Base-by-base conservation (phyloP, 2,888 invertebrate species). In the Oscheius sp. region DNA sequence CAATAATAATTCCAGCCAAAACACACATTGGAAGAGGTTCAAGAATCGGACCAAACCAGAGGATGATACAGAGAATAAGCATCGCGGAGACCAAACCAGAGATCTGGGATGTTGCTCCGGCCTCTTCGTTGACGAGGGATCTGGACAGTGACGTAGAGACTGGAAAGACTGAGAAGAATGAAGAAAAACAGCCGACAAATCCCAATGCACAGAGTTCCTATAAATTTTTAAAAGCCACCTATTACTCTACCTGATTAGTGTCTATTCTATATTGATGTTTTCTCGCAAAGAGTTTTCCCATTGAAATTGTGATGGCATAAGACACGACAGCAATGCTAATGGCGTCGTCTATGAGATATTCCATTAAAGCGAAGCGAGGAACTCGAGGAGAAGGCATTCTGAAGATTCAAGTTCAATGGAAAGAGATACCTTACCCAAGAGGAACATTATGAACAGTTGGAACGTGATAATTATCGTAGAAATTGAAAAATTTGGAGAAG, bases 11-110 rank as follows among this genome's bases (percentile, higher is more conserved):
- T 20, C 86, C 82, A 2, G 86, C 86, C 0, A 88, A 80, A 1
- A 87, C 83, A 30, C 81, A 82, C 85, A 90, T 90, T 62, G 95
- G 95, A 70, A 95, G 88, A 49, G 91, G 89, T 86, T 92, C 91
- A 87, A 95, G 93, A 86, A 92, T 91, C 30, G 94, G 94, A 0
- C 93, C 94, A 73, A 95, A 90, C 90, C 92, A 92, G 65, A 94
- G 88, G 70, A 95, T 88, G 54, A 95, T 92, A 76, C 91, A 88
- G 1, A 94, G 88, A 26, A 95, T 88, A 36, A 94, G 88, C 0
- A 87, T 61, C 70, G 92, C 92, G 6, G 93, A 93, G 47, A 94
- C 90, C 17, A 94, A 83, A 0, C 92, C 92, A 0, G 93, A 92
- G 49, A 88, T 69, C 87, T 88, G 93, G 33, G 72, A 71, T 54